Evolutionary conservation across 2,888 invertebrate genomes (phyloP), one percentile per base, ranked within the genome.

Genomic region (Diarsia brunnea): DNA sequence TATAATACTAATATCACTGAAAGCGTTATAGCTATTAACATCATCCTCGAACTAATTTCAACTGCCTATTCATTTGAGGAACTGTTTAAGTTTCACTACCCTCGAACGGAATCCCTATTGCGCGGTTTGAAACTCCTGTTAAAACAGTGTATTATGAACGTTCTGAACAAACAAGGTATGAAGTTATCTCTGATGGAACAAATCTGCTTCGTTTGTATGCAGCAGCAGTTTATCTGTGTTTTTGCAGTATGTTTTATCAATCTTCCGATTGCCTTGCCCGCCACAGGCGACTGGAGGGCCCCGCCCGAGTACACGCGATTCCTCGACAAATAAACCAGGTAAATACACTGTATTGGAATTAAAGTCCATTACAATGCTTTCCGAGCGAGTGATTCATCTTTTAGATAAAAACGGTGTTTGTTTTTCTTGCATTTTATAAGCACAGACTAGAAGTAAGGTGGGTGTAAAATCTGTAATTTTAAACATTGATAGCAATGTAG

Each of bases 241-340:
- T 82, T 88, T 82, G 87, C 88, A 88, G 89, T 89, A 88, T 89
- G 90, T 90, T 92, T 92, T 93, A 93, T 92, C 93, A 92, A 91
- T 91, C 91, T 91, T 88, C 88, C 90, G 90, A 93, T 93, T 92
- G 89, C 90, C 84, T 86, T 84, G 87, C 88, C 88, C 79, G 85
- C 85, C 85, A 77, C 85, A 75, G 86, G 76, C 69, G 79, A 75
- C 81, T 70, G 58, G 81, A 78, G 66, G 27, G 82, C 89, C 89
- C 85, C 92, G 91, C 91, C 92, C 87, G 75, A 74, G 82, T 78
- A 86, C 92, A 91, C 92, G 92, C 91, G 86, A 91, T 85, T 81
- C 85, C 84, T 84, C 67, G 43, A 71, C 77, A 79, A 78, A 86
- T 66, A 69, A 75, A 74, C 71, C 53, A 68, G 60, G 75, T 71